Evolutionary conservation across 2,113 vertebrate genomes (phyloP).

Genomic region (Trochalopteron elliotii): DNA sequence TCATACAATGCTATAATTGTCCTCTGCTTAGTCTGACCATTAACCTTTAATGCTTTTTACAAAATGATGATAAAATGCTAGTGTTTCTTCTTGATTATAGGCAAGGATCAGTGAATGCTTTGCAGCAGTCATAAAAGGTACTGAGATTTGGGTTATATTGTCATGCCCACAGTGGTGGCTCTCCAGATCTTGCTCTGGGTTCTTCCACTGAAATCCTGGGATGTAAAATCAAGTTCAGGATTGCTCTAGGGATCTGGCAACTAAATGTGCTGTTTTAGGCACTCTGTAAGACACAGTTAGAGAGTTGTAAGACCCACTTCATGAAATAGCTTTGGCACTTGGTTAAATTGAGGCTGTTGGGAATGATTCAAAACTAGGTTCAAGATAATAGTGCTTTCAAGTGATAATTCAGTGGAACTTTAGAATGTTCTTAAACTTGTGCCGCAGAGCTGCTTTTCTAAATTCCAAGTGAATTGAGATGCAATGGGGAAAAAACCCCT

Average conservation of each 20-base stretch:
- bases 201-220: neutral
- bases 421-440: neutral
- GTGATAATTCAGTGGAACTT: neutral
- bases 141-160: neutral
- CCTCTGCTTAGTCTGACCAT: neutral
- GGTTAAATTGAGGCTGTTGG: neutral
- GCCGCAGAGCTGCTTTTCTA: neutral
- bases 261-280: neutral
- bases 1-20: neutral
- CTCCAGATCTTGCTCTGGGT: neutral
- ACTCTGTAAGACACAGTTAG: neutral
- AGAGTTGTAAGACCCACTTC: neutral
- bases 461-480: neutral
- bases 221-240: neutral
- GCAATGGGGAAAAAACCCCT: neutral
- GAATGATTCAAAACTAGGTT: neutral
- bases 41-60: neutral
- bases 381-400: neutral
- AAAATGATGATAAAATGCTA: neutral
- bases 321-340: neutral
- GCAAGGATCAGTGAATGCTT: neutral
- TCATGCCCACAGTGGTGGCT: neutral
- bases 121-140: neutral
- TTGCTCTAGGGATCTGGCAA: neutral
- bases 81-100: neutral